Conservation (phyloP, 2,113 vertebrate genomes). For the Jaculus jaculus region DNA sequence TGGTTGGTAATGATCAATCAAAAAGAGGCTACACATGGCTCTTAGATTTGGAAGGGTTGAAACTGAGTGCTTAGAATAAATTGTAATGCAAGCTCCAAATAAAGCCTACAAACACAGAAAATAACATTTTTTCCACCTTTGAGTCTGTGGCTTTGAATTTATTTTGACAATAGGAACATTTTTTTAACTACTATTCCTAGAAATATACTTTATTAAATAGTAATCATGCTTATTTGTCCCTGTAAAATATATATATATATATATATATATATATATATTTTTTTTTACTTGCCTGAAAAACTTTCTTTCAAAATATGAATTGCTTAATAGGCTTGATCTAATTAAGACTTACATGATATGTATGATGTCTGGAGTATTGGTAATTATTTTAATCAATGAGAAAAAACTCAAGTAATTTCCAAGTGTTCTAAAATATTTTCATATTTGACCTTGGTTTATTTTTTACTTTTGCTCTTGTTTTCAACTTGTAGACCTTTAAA, state of each 20-base stretch:
- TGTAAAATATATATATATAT: slow-evolving; percentile 34
- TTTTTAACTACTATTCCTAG: slow-evolving; percentile 48
- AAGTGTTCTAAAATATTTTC: slow-evolving; percentile 25
- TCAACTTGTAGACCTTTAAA: not conserved
- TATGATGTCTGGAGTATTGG: slow-evolving; percentile 37
- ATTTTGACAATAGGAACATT: slow-evolving; percentile 46
- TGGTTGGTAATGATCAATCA: not conserved
- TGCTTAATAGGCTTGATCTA: slow-evolving; percentile 54
- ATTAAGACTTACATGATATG: slow-evolving; percentile 26
- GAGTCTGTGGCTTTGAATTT: slow-evolving; percentile 35
- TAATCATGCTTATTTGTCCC: slow-evolving; percentile 69
- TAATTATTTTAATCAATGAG: slow-evolving; percentile 58
- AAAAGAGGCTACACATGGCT: not conserved
- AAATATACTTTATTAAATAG: slow-evolving; percentile 56
- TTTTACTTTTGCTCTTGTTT: not conserved
- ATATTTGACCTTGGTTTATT: not conserved
- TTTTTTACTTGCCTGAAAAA: slow-evolving; percentile 48
- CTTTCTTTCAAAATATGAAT: slow-evolving; percentile 65
- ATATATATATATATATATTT: too few species aligned
- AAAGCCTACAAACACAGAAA: slow-evolving; percentile 36
- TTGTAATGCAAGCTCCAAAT: not conserved
- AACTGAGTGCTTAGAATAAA: not conserved
- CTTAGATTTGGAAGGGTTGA: not conserved
- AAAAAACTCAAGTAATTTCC: not conserved
- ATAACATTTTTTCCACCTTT: not conserved